Evolutionary conservation across 2,113 vertebrate genomes (phyloP).

Genomic region (Tachuris rubrigastra): DNA sequence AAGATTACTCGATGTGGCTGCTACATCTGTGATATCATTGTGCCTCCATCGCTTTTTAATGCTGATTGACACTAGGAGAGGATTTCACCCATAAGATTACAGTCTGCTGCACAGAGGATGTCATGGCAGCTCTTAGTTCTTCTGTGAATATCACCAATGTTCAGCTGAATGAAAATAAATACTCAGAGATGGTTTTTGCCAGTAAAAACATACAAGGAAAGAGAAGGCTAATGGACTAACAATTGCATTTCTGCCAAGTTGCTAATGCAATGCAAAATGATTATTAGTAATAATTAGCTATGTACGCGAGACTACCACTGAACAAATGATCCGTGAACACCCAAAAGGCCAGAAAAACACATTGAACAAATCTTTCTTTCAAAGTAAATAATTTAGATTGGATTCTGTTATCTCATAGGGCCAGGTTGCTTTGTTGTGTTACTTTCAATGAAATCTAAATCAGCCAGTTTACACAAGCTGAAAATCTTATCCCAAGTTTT

Average conservation of each 20-base stretch:
- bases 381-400: not conserved
- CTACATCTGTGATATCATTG: not conserved
- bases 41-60: not conserved
- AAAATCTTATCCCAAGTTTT: not conserved
- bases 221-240: not conserved
- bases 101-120: not conserved
- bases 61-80: not conserved
- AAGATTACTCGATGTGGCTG: not conserved
- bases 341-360: not conserved
- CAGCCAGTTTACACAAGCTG: not conserved
- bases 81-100: not conserved
- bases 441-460: not conserved
- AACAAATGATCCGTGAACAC: not conserved
- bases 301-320: not conserved
- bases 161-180: slow-evolving; percentile 9
- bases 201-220: not conserved
- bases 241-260: not conserved
- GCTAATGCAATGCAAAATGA: not conserved
- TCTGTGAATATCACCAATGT: not conserved
- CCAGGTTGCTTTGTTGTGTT: not conserved
- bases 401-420: not conserved
- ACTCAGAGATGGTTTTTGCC: not conserved
- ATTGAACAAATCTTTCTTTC: not conserved
- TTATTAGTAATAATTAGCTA: not conserved
- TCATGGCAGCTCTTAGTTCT: not conserved